Evolutionary conservation across 2,888 invertebrate species (phyloP).

Genomic region (Parthenolecanium corni): DNA sequence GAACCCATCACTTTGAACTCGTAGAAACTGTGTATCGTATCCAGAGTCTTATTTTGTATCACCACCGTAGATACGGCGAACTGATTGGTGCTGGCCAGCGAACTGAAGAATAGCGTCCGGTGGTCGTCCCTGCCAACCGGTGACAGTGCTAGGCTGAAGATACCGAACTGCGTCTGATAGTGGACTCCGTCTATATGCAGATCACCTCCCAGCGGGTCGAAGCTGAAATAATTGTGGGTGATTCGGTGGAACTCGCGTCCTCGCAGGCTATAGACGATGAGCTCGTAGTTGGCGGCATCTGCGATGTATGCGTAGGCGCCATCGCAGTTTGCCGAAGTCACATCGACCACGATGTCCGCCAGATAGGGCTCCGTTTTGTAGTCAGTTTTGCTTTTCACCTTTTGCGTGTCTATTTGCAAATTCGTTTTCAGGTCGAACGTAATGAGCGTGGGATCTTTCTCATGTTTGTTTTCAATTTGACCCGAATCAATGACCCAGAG

Average conservation of each 20-base stretch:
- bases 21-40: constrained; percentile 53
- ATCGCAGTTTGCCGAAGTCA: constrained; percentile 55
- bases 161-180: constrained; percentile 72
- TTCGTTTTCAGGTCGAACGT: constrained; percentile 65
- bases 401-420: constrained; percentile 53
- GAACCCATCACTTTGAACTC: constrained; percentile 65
- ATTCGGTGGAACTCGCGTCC: constrained; percentile 65
- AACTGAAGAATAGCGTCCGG: constrained; percentile 60
- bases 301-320: constrained; percentile 66
- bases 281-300: constrained; percentile 55
- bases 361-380: constrained; percentile 63
- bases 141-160: constrained; percentile 61
- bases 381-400: constrained; percentile 53
- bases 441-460: constrained; percentile 53
- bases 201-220: constrained; percentile 60
- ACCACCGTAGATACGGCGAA: constrained; percentile 53
- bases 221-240: constrained; percentile 60
- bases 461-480: constrained; percentile 51
- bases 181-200: constrained; percentile 44
- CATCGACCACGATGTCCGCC: constrained; percentile 65
- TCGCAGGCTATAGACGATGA: constrained; percentile 64
- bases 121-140: constrained; percentile 43
- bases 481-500: constrained; percentile 74
- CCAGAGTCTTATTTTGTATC: constrained; percentile 56
- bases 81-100: constrained; percentile 68